Evolutionary conservation across 2,797 vertebrate species (phyloP).

Genomic region (Dipus sagitta): DNA sequence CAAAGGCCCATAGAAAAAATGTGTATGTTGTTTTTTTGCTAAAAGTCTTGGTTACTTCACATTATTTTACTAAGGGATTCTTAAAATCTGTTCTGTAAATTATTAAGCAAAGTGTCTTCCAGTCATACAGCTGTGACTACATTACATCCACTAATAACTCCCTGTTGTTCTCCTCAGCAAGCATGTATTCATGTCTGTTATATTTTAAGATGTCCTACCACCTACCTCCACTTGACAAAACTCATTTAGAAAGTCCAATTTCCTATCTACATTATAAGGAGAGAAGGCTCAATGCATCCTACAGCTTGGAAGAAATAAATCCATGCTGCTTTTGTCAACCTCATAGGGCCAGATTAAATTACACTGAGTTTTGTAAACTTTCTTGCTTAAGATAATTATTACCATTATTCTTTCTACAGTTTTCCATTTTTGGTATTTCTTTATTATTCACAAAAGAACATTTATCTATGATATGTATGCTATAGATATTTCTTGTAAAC

Average conservation of each 20-base stretch:
- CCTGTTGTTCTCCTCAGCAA: conserved; percentile 30
- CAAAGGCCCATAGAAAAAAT: neutral
- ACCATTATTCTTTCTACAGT: neutral
- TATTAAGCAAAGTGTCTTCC: conserved; percentile 28
- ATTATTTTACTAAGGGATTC: conserved; percentile 9
- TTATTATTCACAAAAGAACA: neutral
- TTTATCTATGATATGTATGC: neutral
- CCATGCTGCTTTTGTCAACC: neutral
- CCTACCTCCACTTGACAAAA: neutral
- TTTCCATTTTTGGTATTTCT: neutral
- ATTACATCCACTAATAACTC: conserved; percentile 29
- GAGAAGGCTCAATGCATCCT: neutral
- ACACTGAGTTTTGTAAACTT: neutral
- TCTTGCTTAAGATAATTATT: conserved; percentile 39
- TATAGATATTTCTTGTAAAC: neutral
- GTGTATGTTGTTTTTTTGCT: neutral
- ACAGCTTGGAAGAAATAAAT: neutral
- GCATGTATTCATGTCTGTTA: neutral
- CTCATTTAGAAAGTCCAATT: conserved; percentile 6
- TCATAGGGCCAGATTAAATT: neutral
- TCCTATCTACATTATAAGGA: neutral
- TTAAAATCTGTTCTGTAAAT: conserved; percentile 40
- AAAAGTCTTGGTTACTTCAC: neutral
- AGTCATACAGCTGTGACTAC: conserved; percentile 7
- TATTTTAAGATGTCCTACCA: conserved; percentile 38